phyloP scores from a whole-genome alignment of 2,113 vertebrate genomes.

The Mormyrus lacerda region DNA sequence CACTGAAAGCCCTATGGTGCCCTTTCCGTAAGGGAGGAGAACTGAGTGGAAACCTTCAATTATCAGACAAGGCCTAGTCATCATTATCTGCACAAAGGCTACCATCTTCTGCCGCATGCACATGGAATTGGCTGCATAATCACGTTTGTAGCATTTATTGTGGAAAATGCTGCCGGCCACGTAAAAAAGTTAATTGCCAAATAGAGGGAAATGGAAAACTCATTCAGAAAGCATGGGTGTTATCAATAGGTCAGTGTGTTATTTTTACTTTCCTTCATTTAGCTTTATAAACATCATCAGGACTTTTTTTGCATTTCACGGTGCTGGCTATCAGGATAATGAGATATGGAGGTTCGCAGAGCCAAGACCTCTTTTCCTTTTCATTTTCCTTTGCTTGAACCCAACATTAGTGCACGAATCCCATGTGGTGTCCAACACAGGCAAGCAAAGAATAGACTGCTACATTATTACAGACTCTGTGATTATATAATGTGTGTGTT shows the following conservation, averaged over 20 bases:
- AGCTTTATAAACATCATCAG: constrained; percentile 35
- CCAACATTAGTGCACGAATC: background rate
- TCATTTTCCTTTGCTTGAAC: background rate
- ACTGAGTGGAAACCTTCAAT: constrained; percentile 42
- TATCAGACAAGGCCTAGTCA: constrained; percentile 37
- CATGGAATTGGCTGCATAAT: constrained; percentile 41
- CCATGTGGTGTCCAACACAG: background rate
- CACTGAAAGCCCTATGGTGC: constrained; percentile 33
- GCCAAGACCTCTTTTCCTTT: background rate
- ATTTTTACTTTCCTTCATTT: constrained; percentile 48
- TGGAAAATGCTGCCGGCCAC: constrained; percentile 28
- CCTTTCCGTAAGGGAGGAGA: constrained; percentile 40
- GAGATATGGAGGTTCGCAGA: background rate
- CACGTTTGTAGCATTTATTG: constrained; percentile 34
- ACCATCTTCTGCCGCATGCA: constrained; percentile 33
- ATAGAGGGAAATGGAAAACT: constrained; percentile 48
- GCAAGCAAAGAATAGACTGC: background rate
- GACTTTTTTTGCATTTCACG: background rate
- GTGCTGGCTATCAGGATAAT: background rate
- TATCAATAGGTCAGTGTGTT: constrained; percentile 35
- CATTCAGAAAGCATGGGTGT: constrained; percentile 37
- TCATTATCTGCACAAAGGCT: constrained; percentile 56
- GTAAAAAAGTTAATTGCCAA: constrained; percentile 27
- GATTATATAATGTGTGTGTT: background rate
- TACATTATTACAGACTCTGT: background rate